Conservation (phyloP, 2,113 vertebrate genomes). For the Excalfactoria chinensis region DNA sequence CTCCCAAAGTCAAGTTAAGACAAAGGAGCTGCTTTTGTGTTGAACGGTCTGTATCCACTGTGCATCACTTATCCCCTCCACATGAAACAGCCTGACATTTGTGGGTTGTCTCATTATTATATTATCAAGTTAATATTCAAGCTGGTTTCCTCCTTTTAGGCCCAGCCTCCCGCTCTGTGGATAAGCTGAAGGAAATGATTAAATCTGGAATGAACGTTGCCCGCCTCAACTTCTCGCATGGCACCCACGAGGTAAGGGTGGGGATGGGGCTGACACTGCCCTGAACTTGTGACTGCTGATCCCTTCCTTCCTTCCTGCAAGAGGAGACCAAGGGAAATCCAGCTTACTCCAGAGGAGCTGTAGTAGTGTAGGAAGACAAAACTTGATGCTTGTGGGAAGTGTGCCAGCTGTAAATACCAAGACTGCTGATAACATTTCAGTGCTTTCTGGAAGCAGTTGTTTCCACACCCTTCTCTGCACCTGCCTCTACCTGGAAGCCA, state of each 20-base stretch:
- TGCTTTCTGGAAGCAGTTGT: background rate
- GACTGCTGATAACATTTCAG: background rate
- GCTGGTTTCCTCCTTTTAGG: conserved; percentile 75
- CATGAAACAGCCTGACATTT: background rate
- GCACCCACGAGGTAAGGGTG: conserved; percentile 90
- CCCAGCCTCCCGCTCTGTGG: conserved; percentile 91
- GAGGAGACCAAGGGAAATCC: background rate
- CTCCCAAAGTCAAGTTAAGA: background rate
- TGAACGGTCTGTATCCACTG: background rate
- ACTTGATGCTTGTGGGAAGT: background rate
- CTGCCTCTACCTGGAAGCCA: background rate
- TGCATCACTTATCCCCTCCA: background rate
- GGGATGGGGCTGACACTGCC: rapidly evolving
- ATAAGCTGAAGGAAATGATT: conserved; percentile 94
- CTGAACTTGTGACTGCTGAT: rapidly evolving
- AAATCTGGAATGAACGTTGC: conserved; percentile 98
- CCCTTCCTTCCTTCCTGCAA: background rate
- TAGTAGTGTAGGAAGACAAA: background rate
- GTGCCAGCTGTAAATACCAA: rapidly evolving
- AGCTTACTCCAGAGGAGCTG: background rate
- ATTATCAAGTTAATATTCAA: background rate
- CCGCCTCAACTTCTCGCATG: conserved; percentile 98
- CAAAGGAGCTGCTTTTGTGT: rapidly evolving
- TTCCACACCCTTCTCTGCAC: background rate
- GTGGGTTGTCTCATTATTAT: background rate